These are phyloP conservation scores for Brachyalestes nurse DNA, from an alignment of 2,797 vertebrate species.

Conservation along the genomic window DNA sequence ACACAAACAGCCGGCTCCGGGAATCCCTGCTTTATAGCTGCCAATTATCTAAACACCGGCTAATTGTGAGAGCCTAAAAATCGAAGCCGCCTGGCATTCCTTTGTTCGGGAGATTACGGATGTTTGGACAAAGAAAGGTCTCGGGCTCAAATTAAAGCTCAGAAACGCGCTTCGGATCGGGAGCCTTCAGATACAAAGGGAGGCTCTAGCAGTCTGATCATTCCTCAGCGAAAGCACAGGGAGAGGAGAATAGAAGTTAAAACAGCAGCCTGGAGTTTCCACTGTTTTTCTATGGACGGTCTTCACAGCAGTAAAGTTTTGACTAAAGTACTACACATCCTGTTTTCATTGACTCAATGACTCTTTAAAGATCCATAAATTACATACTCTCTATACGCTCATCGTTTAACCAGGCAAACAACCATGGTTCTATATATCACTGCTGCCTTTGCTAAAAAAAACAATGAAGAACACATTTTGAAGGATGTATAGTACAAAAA, in stretches of 20 bases:
- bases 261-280: background rate
- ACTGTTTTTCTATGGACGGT: background rate
- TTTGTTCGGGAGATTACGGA: slow-evolving; percentile 17
- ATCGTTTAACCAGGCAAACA: no score
- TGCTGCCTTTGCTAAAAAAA: no score
- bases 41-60: slow-evolving; percentile 27
- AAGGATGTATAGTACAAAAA: no score
- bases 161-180: background rate
- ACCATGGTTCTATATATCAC: no score
- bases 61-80: slow-evolving; percentile 28
- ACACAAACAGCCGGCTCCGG: slow-evolving; percentile 29
- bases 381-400: no score
- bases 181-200: slow-evolving; percentile 9
- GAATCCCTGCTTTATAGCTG: slow-evolving; percentile 15
- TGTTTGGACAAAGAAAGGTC: slow-evolving; percentile 9
- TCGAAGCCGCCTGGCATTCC: slow-evolving; percentile 19
- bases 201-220: background rate
- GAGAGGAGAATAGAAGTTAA: background rate
- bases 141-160: slow-evolving; percentile 12
- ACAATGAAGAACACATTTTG: no score
- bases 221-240: background rate
- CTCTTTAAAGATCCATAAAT: no score
- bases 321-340: no score
- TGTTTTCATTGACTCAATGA: no score
- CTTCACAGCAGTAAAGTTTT: no score